Conservation (phyloP, 2,113 vertebrate species). For the Thryonomys swinderianus region DNA sequence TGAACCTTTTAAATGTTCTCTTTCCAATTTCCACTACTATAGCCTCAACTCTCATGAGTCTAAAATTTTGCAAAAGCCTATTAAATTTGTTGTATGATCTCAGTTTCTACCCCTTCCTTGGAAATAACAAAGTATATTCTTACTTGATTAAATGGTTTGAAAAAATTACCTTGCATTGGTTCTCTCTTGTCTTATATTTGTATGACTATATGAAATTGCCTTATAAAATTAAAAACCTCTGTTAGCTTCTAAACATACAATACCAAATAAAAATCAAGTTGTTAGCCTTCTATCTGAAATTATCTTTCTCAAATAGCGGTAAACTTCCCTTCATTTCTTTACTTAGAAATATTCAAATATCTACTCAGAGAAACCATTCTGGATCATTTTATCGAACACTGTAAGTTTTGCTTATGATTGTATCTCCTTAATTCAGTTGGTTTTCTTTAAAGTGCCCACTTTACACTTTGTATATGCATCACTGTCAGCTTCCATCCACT, state of each 20-base stretch:
- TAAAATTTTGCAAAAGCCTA: constrained; percentile 11
- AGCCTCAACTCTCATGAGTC: constrained; percentile 12
- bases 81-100: not conserved
- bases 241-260: not conserved
- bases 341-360: constrained; percentile 1
- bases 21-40: not conserved
- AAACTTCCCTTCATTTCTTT: not conserved
- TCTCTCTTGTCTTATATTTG: not conserved
- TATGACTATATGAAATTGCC: not conserved
- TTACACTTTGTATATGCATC: not conserved
- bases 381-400: constrained; percentile 14
- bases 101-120: not conserved
- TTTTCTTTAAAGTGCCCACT: not conserved
- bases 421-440: not conserved
- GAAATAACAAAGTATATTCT: constrained; percentile 33
- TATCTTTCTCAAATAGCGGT: not conserved
- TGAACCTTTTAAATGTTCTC: not conserved
- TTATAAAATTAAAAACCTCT: constrained; percentile 17
- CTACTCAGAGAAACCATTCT: constrained; percentile 5
- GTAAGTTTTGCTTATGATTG: not conserved
- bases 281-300: not conserved
- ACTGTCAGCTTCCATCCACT: not conserved
- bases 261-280: constrained; percentile 27
- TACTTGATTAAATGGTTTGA: constrained; percentile 25
- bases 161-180: not conserved